These are phyloP conservation scores for Pteropus rufus DNA, from an alignment of 2,797 vertebrate species.

Conservation along the genomic window DNA sequence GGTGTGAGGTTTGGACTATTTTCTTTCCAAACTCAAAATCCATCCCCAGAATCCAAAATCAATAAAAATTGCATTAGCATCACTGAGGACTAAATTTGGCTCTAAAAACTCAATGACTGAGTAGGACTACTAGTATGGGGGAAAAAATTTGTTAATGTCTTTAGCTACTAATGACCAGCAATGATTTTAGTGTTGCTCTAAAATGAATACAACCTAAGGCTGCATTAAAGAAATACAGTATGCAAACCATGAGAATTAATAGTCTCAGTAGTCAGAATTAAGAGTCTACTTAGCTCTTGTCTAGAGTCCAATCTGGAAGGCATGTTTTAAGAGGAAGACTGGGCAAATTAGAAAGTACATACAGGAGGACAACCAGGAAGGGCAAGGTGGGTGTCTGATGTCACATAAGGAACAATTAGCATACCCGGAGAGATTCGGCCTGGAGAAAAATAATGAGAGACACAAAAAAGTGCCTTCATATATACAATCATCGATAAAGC, in stretches of 20 bases:
- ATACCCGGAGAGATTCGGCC: neutral
- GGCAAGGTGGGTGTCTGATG: neutral
- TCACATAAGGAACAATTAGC: neutral
- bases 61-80: constrained; percentile 46
- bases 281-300: neutral
- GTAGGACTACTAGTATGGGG: neutral
- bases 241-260: neutral
- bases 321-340: neutral
- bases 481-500: neutral
- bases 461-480: neutral
- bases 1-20: constrained; percentile 25
- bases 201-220: neutral
- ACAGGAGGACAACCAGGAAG: neutral
- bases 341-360: neutral
- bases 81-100: constrained; percentile 43
- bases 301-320: neutral
- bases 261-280: neutral
- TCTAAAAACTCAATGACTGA: constrained; percentile 36
- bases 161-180: neutral
- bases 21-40: constrained; percentile 59
- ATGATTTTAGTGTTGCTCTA: neutral
- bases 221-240: neutral
- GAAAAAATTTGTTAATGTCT: neutral
- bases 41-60: constrained; percentile 48
- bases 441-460: neutral